These are phyloP conservation scores for Acinonyx jubatus DNA, from an alignment of 2,113 vertebrate genomes.

Conservation along the genomic window DNA sequence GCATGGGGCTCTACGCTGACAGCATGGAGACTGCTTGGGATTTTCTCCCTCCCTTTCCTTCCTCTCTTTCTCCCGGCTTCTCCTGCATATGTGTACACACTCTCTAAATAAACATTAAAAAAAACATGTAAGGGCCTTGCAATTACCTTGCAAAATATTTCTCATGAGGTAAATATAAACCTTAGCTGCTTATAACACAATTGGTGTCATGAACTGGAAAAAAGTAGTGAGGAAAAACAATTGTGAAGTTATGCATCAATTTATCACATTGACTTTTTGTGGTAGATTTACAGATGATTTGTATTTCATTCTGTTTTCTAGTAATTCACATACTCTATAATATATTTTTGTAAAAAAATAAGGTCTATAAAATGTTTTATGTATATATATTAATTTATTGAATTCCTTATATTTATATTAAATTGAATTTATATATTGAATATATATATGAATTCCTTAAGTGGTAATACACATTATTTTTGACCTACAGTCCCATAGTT, in stretches of 20 bases:
- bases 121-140: neutral
- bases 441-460: neutral
- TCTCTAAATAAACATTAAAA: too few relatives aligned
- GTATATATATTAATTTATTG: too few relatives aligned
- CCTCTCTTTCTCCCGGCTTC: too few relatives aligned
- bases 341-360: neutral
- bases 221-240: neutral
- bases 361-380: neutral
- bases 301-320: constrained; percentile 23
- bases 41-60: too few relatives aligned
- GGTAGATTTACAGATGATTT: neutral
- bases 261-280: neutral
- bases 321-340: neutral
- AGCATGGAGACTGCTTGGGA: too few relatives aligned
- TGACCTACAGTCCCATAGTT: neutral
- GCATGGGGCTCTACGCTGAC: too few relatives aligned
- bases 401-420: too few relatives aligned
- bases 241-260: neutral
- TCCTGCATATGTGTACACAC: too few relatives aligned
- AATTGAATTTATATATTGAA: too few relatives aligned
- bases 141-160: constrained; percentile 3
- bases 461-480: neutral
- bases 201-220: neutral
- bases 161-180: neutral
- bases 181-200: neutral